Base-by-base conservation (phyloP, 2,888 invertebrate genomes). In the Caenorhabditis wallacei region DNA sequence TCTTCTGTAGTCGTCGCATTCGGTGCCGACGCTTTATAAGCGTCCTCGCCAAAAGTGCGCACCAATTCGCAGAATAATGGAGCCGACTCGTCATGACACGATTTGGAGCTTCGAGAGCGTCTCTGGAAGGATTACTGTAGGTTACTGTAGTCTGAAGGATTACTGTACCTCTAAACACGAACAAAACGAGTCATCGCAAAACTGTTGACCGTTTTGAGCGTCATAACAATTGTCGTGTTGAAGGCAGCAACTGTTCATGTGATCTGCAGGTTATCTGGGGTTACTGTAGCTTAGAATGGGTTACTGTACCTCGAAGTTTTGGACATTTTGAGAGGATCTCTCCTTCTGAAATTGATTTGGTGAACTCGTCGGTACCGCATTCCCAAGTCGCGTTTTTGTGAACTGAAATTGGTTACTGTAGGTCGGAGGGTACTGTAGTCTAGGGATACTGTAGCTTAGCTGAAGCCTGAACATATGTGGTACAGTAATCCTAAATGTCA, bases 131-230 rank as follows among this genome's bases (percentile, higher is more conserved):
- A 37, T 30, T 8, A 30, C 8, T 30, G 3, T 30, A 8, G 4
- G 30, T 30, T 30, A 5, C 4, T 5, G 8, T 5, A 30, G 3
- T 8, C 30, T 40, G 11, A 5, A 40, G 16, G 16, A 40, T 40
- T 40, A 40, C 53, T 56, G 48, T 18, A 87, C 87, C 54, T 83
- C 75, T 10, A 88, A 51, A 69, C 88, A 88, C 51, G 76, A 70
- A 54, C 88, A 88, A 70, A 88, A 88, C 24, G 69, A 79, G 68
- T 88, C 87, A 66, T 88, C 87, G 53, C 88, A 88, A 56, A 83
- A 72, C 43, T 85, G 69, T 54, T 80, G 85, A 4, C 88, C 88
- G 24, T 37, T 57, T 20, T 81, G 81, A 2, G 63, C 70, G 22
- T 79, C 79, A 48, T 79, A 79, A 20, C 79, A 79, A 40, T 43